Evolutionary conservation across 2,797 vertebrate species (phyloP).

Genomic region (Anas capensis): DNA sequence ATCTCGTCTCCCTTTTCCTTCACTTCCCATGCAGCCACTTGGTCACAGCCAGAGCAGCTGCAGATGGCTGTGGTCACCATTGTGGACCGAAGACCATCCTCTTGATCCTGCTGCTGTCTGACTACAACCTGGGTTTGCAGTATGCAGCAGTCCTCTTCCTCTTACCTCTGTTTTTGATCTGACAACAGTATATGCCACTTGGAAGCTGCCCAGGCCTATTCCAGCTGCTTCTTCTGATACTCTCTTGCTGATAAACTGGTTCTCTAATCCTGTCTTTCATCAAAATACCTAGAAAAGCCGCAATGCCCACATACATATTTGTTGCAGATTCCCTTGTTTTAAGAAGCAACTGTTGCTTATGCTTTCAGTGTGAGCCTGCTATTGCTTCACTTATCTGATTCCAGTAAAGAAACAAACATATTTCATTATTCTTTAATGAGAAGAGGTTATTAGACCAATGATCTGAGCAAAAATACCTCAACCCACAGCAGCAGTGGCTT

Average conservation of each 20-base stretch:
- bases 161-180: background rate
- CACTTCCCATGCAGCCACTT: background rate
- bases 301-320: background rate
- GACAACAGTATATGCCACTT: background rate
- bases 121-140: background rate
- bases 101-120: background rate
- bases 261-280: background rate
- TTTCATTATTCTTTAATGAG: slow-evolving; percentile 7
- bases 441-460: background rate
- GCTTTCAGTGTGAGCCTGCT: background rate
- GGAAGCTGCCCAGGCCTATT: background rate
- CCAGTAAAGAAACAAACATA: background rate
- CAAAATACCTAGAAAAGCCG: background rate
- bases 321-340: background rate
- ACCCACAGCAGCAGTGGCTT: background rate
- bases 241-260: background rate
- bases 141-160: background rate
- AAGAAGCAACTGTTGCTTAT: background rate
- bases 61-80: background rate
- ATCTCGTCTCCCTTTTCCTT: background rate
- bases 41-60: background rate
- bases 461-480: background rate
- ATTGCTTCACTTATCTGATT: background rate
- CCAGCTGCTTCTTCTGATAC: background rate
- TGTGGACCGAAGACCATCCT: background rate